Evolutionary conservation across 2,797 vertebrate genomes (phyloP).

Genomic region (Hippopotamyrus pictus): DNA sequence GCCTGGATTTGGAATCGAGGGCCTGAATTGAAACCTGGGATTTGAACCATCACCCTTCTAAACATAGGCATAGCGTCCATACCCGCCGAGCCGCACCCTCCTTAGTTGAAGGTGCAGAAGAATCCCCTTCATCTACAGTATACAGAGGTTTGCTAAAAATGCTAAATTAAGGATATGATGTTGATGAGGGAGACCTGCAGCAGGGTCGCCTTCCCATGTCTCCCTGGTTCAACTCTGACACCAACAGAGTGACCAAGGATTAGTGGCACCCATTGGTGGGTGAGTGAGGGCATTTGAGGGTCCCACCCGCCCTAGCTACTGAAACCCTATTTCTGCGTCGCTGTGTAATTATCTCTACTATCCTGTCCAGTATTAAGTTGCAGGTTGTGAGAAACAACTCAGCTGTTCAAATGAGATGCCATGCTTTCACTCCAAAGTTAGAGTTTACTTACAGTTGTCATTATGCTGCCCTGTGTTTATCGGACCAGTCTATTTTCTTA

Average conservation of each 20-base stretch:
- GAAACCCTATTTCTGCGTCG: background rate
- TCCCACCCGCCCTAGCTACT: background rate
- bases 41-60: background rate
- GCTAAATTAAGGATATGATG: background rate
- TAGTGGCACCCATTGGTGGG: background rate
- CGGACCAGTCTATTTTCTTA: background rate
- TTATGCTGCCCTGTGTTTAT: background rate
- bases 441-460: background rate
- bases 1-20: no score
- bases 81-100: background rate
- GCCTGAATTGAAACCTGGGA: background rate
- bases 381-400: background rate
- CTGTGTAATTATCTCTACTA: background rate
- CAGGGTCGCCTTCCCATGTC: background rate
- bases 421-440: background rate
- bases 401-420: background rate
- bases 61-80: background rate
- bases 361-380: background rate
- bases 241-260: background rate
- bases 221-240: background rate
- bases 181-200: background rate
- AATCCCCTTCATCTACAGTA: background rate
- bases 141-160: background rate
- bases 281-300: background rate
- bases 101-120: background rate